Evolutionary conservation across 2,113 vertebrate species (phyloP), one percentile per base, ranked within the genome.

Genomic region (Ictidomys tridecemlineatus): DNA sequence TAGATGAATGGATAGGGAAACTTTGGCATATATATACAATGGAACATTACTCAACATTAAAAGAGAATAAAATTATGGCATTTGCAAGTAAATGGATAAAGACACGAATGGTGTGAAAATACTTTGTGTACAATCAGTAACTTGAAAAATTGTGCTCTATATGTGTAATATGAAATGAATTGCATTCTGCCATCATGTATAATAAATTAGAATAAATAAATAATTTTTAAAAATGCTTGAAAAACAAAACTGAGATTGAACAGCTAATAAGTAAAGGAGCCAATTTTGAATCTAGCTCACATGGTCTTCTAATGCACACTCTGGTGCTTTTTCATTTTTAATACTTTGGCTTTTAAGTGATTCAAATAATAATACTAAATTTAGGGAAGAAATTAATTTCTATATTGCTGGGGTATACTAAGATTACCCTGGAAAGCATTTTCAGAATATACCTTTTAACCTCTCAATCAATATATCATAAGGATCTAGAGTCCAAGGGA

Each of bases 361-460:
- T 48, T 95, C 34, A 48, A 91, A 96, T 24, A 79, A 74, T 92
- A 87, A 80, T 72, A 76, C 9, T 84, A 32, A 79, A 22, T 45
- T 89, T 28, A 94, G 70, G 51, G 18, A 85, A 65, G 58, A 88
- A 86, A 45, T 89, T 17, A 70, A 56, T 89, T 84, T 67, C 45
- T 76, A 86, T n/a, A 72, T n/a, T 56, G 4, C 69, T 7, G 18
- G 30, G 4, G 32, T 45, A 63, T n/a, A 70, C 1, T 9, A 92
- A 73, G 65, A 70, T 67, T 78, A 78, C 20, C 9, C 14, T 48
- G 34, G 56, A 89, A 82, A 39, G 18, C 1, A 83, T 86, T 89
- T 56, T 61, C n/a, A 91, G 89, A 92, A 89, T 93, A 89, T 86
- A 56, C 39, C 48, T 51, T 51, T 13, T 51, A 51, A 13, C 13